Percentiles rank a stretch among this genome's conserved stretches.
These are phyloP conservation scores for Motacilla alba DNA, from an alignment of 2,113 vertebrate genomes.

Conservation along the genomic window DNA sequence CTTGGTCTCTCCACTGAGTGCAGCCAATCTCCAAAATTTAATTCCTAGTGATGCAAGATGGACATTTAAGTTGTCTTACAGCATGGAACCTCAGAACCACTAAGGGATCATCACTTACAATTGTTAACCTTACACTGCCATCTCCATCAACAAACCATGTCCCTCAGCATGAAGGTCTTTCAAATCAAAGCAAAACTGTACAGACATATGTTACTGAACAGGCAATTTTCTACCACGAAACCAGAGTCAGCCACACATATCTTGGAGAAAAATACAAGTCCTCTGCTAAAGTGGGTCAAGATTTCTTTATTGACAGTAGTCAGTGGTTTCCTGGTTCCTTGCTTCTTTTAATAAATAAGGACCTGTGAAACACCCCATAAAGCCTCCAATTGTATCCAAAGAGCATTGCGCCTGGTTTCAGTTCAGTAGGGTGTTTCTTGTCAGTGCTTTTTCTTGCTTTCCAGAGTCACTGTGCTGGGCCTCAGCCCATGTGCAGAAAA, in stretches of 20 bases:
- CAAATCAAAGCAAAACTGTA: not conserved
- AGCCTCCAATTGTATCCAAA: not conserved
- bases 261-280: not conserved
- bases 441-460: not conserved
- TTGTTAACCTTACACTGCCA: not conserved
- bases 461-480: not conserved
- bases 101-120: not conserved
- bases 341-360: not conserved
- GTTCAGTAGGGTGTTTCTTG: not conserved
- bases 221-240: not conserved
- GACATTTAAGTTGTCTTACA: rapidly evolving
- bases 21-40: not conserved
- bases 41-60: not conserved
- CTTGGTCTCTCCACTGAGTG: rapidly evolving
- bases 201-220: rapidly evolving
- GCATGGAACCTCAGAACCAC: not conserved
- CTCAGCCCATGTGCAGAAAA: not conserved
- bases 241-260: rapidly evolving
- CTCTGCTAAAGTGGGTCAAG: not conserved
- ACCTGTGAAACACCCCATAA: not conserved
- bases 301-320: not conserved
- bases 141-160: not conserved
- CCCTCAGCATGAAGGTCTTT: not conserved
- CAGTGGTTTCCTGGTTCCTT: not conserved
- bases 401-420: not conserved